Base-by-base conservation (phyloP, 2,113 vertebrate species). In the Oreotrochilus melanogaster region DNA sequence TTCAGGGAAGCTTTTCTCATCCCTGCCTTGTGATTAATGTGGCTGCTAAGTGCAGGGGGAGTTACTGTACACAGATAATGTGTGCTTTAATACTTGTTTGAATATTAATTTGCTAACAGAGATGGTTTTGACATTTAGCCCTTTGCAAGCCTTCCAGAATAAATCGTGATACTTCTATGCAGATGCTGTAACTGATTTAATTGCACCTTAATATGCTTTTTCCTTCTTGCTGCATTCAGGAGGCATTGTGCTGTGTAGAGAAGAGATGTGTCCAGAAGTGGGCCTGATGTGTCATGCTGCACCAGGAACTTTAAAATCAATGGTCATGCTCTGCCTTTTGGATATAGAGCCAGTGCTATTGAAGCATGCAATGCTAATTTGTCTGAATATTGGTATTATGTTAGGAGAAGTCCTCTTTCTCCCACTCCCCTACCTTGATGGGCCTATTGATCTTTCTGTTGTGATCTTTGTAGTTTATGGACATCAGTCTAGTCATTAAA, bases 381-480 rank as follows among this genome's bases (percentile, higher is more conserved):
- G 73, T 85, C 78, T 94, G 73, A 61, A 39, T 85, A 74, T 91
- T 87, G 80, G 47, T 85, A 75, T 72, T 60, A 15, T 6, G 8
- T 19, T 95, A 66, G 65, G 43, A 91, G 39, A 81, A 78, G 18
- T 28, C 23, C 18, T 80, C 6, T 15, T 74, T 21, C 54, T 83
- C 31, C 42, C 54, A 11, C 25, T 78, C 33, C 16, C 6, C 50
- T 67, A 23, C 61, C 57, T 82, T 3, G 0, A 5, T 50, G 42
- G 71, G 37, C 50, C 50, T 92, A 76, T 79, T 71, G 88, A 84
- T 97, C 57, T 76, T 84, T 93, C 81, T 60, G 37, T 83, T 70
- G 24, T 42, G 53, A 64, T 92, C 83, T 47, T 47, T 67, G 39
- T 84, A 47, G 67, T 87, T 87, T 78, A 81, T 42, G 43, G 73